These are phyloP conservation scores for Ctenomys sociabilis DNA, from an alignment of 2,113 vertebrate species.

Conservation along the genomic window DNA sequence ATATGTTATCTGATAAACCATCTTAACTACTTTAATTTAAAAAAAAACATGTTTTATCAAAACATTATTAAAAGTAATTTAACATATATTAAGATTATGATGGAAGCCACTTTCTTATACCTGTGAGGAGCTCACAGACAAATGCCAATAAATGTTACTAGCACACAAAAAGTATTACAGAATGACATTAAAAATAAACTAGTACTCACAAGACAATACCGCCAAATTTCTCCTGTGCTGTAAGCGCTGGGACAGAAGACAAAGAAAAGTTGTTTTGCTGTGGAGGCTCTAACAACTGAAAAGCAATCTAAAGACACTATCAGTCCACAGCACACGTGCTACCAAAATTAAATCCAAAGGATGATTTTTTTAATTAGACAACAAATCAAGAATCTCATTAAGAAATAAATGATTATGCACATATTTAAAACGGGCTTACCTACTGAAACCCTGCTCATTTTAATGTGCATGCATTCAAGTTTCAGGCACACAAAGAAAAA, in stretches of 20 bases:
- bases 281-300: constrained; percentile 38
- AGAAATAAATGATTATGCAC: constrained; percentile 59
- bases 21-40: constrained; percentile 31
- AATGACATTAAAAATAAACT: constrained; percentile 33
- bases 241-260: background rate
- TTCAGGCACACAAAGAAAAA: background rate
- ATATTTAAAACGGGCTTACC: constrained; percentile 52
- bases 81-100: constrained; percentile 11
- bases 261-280: constrained; percentile 23
- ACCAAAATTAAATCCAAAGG: constrained; percentile 59
- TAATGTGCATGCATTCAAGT: constrained; percentile 21
- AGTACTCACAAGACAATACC: constrained; percentile 6
- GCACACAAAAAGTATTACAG: background rate
- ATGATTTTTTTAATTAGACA: background rate
- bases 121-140: background rate
- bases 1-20: background rate
- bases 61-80: constrained; percentile 7
- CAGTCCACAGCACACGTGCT: background rate
- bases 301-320: constrained; percentile 39
- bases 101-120: background rate
- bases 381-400: constrained; percentile 41
- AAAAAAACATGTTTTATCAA: constrained; percentile 19
- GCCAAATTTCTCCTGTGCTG: background rate
- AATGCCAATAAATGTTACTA: background rate
- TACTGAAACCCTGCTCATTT: background rate